These are phyloP conservation scores for Cebidichthys violaceus DNA, from an alignment of 2,113 vertebrate genomes.

Conservation along the genomic window DNA sequence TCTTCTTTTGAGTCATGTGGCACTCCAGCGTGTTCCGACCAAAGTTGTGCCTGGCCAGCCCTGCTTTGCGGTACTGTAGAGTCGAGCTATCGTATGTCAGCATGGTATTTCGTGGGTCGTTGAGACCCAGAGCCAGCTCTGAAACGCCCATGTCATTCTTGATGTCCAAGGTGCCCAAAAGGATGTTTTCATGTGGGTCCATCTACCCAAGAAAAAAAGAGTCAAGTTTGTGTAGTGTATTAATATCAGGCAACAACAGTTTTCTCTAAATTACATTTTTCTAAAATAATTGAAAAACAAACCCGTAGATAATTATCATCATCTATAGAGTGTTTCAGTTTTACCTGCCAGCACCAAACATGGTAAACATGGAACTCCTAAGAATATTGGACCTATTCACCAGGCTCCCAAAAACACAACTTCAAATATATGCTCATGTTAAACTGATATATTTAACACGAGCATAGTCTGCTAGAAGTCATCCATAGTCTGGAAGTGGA, in stretches of 20 bases:
- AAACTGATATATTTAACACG: no score
- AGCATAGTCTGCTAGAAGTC: no score
- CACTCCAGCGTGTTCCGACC: constrained; percentile 93
- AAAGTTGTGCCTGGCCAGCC: constrained; percentile 93
- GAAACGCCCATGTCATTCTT: constrained; percentile 98
- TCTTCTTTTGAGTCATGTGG: constrained; percentile 96
- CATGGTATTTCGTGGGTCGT: constrained; percentile 95
- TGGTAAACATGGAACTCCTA: no score
- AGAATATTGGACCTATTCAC: no score
- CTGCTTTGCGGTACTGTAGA: constrained; percentile 96
- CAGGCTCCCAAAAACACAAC: not conserved
- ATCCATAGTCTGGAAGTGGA: no score
- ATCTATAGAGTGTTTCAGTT: not conserved
- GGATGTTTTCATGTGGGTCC: constrained; percentile 98
- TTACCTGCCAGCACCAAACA: not conserved
- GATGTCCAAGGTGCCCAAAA: constrained; percentile 96
- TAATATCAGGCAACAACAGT: not conserved
- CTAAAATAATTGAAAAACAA: not conserved
- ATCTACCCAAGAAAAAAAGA: constrained; percentile 83
- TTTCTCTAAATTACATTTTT: not conserved
- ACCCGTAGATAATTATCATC: not conserved
- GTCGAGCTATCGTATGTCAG: constrained; percentile 94
- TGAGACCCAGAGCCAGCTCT: constrained; percentile 92
- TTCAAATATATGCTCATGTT: not conserved
- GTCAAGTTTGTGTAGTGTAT: constrained; percentile 1